phyloP scores from a whole-genome alignment of 1,140 invertebrate species.

The Drosophila kohkoa region DNA sequence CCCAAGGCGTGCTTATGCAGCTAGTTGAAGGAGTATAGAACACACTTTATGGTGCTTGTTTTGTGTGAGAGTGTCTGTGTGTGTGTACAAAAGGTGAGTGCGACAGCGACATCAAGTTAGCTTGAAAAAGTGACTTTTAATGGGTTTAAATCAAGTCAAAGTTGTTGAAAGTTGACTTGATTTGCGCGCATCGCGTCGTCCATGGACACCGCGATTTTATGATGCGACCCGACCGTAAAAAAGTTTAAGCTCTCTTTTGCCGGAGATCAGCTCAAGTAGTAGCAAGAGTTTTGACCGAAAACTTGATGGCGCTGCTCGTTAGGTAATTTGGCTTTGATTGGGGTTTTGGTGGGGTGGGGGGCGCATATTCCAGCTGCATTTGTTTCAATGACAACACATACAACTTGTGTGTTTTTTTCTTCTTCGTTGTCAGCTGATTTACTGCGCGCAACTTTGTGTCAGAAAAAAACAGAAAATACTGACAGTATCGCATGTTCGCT shows the following conservation, averaged over 20 bases:
- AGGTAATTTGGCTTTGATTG: constrained; percentile 82
- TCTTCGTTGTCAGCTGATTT: constrained; percentile 5
- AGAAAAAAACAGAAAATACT: constrained; percentile 24
- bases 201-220: constrained; percentile 61
- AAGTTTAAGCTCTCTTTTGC: constrained; percentile 65
- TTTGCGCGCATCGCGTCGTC: constrained; percentile 64
- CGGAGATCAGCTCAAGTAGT: constrained; percentile 72
- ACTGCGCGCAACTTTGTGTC: constrained; percentile 17
- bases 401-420: constrained; percentile 35
- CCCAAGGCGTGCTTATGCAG: constrained; percentile 71
- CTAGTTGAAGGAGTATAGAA: constrained; percentile 30
- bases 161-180: constrained; percentile 83
- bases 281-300: background rate
- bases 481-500: constrained; percentile 52
- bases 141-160: constrained; percentile 84
- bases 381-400: constrained; percentile 77
- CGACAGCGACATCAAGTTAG: constrained; percentile 29
- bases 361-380: constrained; percentile 76
- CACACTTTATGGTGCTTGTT: constrained; percentile 47
- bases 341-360: constrained; percentile 50
- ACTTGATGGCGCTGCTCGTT: constrained; percentile 78
- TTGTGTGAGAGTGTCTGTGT: constrained; percentile 24
- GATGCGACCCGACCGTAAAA: constrained; percentile 73
- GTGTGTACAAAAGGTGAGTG: constrained; percentile 52
- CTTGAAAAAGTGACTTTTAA: constrained; percentile 83